These are phyloP conservation scores for Hipparchia sbordonii DNA, from an alignment of 2,888 invertebrate genomes.

Conservation along the genomic window DNA sequence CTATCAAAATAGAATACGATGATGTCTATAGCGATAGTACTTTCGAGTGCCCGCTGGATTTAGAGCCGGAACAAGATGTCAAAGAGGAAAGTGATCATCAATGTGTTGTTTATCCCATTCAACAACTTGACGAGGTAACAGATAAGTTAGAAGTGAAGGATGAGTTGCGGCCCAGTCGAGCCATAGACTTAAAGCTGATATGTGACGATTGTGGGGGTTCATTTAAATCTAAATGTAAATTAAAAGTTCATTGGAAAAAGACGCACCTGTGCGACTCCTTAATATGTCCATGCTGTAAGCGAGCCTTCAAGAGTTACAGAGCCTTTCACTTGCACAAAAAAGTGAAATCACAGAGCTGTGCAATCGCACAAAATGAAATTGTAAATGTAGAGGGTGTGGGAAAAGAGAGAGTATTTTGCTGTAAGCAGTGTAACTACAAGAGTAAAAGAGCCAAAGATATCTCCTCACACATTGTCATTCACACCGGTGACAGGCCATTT, in stretches of 20 bases:
- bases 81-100: not conserved
- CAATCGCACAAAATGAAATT: slow-evolving; percentile 41
- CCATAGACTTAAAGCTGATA: slow-evolving; percentile 51
- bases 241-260: slow-evolving; percentile 59
- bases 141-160: not conserved
- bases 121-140: not conserved
- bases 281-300: slow-evolving; percentile 50
- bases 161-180: slow-evolving; percentile 37
- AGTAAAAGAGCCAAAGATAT: slow-evolving; percentile 58
- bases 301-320: slow-evolving; percentile 53
- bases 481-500: slow-evolving; percentile 62
- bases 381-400: slow-evolving; percentile 57
- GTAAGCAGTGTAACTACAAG: slow-evolving; percentile 60
- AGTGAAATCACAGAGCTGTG: slow-evolving; percentile 47
- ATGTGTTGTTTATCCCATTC: not conserved
- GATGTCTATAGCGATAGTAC: not conserved
- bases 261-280: slow-evolving; percentile 47
- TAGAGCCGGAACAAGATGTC: slow-evolving; percentile 4
- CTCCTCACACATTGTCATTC: slow-evolving; percentile 54
- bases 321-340: slow-evolving; percentile 54
- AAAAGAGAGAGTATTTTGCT: slow-evolving; percentile 51
- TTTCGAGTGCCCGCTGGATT: not conserved
- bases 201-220: slow-evolving; percentile 56
- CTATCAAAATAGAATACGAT: slow-evolving; percentile 12
- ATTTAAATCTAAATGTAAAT: slow-evolving; percentile 58